These are phyloP conservation scores for Cephus sareptanus DNA, from an alignment of 2,888 invertebrate species.

Conservation along the genomic window DNA sequence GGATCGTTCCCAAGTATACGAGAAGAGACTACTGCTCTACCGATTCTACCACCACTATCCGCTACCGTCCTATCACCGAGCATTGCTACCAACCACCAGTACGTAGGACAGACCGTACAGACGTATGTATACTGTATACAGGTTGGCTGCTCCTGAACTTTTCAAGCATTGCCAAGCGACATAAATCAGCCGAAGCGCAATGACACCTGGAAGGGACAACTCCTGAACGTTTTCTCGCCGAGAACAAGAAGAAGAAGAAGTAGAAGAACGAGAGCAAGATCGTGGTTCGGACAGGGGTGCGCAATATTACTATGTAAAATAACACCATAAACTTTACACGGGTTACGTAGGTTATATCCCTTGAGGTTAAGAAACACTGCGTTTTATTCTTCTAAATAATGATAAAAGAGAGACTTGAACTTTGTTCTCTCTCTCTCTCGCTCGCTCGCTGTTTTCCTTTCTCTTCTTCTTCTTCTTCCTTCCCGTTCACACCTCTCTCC, in stretches of 20 bases:
- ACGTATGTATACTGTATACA: not conserved
- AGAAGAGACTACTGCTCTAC: not conserved
- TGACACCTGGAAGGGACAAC: not conserved
- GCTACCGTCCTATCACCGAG: not conserved
- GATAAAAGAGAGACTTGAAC: not conserved
- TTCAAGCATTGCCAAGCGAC: not conserved
- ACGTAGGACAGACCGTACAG: not conserved
- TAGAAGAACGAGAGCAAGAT: not conserved
- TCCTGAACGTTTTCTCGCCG: not conserved
- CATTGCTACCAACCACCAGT: not conserved
- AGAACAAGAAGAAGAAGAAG: not conserved
- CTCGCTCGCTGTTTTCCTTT: not conserved
- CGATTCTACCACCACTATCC: not conserved
- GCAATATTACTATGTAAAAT: not conserved
- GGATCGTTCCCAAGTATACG: not conserved
- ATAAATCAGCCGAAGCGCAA: not conserved
- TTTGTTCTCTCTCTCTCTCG: not conserved
- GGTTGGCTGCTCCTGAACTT: not conserved
- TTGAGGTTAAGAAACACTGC: not conserved
- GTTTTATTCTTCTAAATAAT: not conserved
- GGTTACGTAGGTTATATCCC: not conserved
- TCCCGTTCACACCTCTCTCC: slow-evolving; percentile 13
- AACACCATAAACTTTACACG: not conserved
- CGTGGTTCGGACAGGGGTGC: not conserved
- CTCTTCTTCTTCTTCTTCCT: not conserved